A percentile compares a stretch with the other conserved stretches of the same genome.
phyloP scores from a whole-genome alignment of 2,113 vertebrate species.

The Nothocercus nigrocapillus region DNA sequence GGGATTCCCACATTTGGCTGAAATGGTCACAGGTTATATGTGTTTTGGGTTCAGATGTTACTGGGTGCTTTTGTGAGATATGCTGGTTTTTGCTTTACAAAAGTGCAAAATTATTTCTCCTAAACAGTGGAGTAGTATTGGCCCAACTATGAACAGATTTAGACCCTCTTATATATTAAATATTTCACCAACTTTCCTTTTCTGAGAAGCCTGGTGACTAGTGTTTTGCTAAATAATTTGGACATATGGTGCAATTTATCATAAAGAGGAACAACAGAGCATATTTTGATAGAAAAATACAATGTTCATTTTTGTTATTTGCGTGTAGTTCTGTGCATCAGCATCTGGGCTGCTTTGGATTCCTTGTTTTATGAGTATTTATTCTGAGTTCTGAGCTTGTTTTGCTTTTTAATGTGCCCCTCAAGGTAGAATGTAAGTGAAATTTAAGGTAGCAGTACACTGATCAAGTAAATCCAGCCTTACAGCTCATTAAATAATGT shows the following conservation, averaged over 20 bases:
- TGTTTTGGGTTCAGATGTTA: neutral
- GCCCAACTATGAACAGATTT: neutral
- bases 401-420: neutral
- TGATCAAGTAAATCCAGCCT: neutral
- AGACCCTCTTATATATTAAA: neutral
- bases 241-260: neutral
- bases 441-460: neutral
- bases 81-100: neutral
- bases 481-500: neutral
- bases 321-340: neutral
- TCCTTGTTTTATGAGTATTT: neutral
- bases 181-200: neutral
- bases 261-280: neutral
- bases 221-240: neutral
- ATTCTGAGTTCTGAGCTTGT: neutral
- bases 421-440: neutral
- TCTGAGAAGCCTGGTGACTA: neutral
- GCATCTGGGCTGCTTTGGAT: neutral
- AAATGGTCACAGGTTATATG: neutral
- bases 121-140: neutral
- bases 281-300: neutral
- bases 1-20: neutral
- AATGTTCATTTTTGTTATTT: neutral
- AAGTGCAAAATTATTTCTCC: fast-evolving
- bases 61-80: neutral